A percentile compares a stretch with the other conserved stretches of the same genome.
These are phyloP conservation scores for Pterois miles DNA, from an alignment of 2,797 vertebrate genomes.

Conservation along the genomic window DNA sequence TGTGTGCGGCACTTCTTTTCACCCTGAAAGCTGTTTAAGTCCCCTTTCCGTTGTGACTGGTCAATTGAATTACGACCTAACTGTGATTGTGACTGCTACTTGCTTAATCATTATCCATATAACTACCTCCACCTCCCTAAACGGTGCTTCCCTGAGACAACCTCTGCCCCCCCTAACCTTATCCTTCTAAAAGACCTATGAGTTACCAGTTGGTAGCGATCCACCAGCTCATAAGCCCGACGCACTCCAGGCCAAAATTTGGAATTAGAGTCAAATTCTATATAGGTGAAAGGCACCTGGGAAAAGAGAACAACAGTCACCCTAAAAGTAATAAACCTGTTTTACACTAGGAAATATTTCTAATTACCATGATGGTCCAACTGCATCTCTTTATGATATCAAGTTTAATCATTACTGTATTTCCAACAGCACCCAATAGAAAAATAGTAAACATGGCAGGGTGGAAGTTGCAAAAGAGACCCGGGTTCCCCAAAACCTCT, in stretches of 20 bases:
- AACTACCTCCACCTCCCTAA: too few species aligned
- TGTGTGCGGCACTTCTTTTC: too few species aligned
- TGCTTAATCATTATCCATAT: too few species aligned
- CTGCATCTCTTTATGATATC: not conserved
- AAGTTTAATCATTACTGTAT: not conserved
- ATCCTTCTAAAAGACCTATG: slow-evolving; percentile 98
- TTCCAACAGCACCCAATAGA: slow-evolving; percentile 83
- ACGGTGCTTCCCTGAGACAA: slow-evolving; percentile 93
- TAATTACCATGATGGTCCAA: not conserved
- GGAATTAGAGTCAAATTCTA: slow-evolving; percentile 86
- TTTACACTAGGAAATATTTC: not conserved
- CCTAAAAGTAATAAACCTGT: not conserved
- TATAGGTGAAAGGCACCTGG: slow-evolving; percentile 92
- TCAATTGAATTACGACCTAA: too few species aligned
- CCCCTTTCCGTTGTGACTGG: too few species aligned
- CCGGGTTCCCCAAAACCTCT: slow-evolving; percentile 83
- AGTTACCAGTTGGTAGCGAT: slow-evolving; percentile 91
- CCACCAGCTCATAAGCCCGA: slow-evolving; percentile 78
- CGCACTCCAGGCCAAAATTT: slow-evolving; percentile 88
- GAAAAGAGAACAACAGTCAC: not conserved
- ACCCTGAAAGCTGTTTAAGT: too few species aligned
- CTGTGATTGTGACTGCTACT: too few species aligned
- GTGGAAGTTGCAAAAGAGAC: slow-evolving; percentile 82
- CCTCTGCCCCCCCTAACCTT: slow-evolving; percentile 92
- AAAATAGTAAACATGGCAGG: slow-evolving; percentile 88